Evolutionary conservation across 2,888 invertebrate species (phyloP).

Genomic region (Oasisia sp.): DNA sequence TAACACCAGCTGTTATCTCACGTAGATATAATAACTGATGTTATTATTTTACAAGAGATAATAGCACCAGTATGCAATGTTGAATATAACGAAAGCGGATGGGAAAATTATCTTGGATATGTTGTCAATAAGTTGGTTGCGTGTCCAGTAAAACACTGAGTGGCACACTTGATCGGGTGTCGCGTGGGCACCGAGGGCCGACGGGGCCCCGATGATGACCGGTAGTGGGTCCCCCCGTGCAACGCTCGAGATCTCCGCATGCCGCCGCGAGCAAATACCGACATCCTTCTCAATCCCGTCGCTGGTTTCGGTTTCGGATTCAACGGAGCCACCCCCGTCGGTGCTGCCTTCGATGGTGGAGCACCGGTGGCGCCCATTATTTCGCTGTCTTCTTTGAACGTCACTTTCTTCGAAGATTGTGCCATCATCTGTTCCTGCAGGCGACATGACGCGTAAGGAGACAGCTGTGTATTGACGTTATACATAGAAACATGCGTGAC

Average conservation of each 20-base stretch:
- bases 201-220: background rate
- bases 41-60: background rate
- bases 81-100: background rate
- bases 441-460: no score
- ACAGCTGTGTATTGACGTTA: no score
- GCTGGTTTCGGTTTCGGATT: background rate
- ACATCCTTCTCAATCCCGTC: background rate
- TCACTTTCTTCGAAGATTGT: background rate
- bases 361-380: background rate
- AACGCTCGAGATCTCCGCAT: background rate
- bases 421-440: background rate
- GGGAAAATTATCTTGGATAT: background rate
- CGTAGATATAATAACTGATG: no score
- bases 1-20: no score
- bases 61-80: background rate
- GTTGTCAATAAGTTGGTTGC: background rate
- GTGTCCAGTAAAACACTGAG: background rate
- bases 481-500: no score
- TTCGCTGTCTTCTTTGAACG: background rate
- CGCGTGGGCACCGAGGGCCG: background rate
- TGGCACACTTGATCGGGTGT: background rate
- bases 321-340: no score
- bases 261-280: background rate
- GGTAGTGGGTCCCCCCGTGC: no score
- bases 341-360: background rate